phyloP scores from a whole-genome alignment of 2,113 vertebrate species.

The Ameiurus melas region DNA sequence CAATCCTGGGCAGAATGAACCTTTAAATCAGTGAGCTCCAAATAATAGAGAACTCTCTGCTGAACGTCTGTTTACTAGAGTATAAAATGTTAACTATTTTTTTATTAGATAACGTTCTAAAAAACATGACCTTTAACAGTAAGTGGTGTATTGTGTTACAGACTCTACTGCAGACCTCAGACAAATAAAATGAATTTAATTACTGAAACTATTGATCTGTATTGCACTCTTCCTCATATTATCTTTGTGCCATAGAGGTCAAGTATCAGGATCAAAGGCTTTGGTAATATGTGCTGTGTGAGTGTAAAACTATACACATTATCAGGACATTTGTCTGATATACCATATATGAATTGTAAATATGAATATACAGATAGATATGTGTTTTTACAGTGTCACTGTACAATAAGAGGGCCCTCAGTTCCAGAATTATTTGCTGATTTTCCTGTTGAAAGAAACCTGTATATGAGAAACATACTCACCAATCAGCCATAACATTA shows the following conservation, averaged over 20 bases:
- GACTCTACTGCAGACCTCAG: neutral
- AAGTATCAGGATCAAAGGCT: neutral
- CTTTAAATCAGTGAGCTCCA: neutral
- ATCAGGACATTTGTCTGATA: neutral
- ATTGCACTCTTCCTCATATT: neutral
- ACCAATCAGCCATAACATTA: too few species aligned
- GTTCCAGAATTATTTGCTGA: neutral
- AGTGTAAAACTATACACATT: neutral
- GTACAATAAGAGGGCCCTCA: neutral
- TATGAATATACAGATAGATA: neutral
- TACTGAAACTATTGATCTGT: neutral
- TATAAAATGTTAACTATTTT: neutral
- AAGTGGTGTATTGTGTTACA: neutral
- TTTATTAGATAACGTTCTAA: neutral
- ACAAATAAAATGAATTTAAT: neutral
- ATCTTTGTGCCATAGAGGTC: neutral
- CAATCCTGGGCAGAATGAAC: neutral
- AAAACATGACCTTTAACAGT: constrained; percentile 4
- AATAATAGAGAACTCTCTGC: neutral
- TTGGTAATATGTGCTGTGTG: neutral
- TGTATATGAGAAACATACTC: neutral
- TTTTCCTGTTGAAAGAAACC: neutral
- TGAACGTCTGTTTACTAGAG: neutral
- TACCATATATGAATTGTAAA: neutral
- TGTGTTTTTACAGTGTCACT: neutral